Base-by-base conservation (phyloP, 2,888 invertebrate genomes). In the Aphidoletes aphidimyza region DNA sequence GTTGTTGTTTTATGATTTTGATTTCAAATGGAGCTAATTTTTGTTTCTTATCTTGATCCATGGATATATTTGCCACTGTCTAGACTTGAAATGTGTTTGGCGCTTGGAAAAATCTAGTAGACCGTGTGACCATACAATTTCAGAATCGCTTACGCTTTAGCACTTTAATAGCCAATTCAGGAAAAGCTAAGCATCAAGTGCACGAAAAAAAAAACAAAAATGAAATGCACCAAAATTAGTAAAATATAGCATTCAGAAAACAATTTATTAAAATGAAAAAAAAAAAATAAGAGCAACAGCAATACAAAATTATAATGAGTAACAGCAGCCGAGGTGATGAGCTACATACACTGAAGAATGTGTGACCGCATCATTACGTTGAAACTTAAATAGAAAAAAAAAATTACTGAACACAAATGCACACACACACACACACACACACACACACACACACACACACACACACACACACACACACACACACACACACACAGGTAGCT, bases 11-110 rank as follows among this genome's bases (percentile, higher is more conserved):
- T 69, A 6, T 14, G 42, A 14, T 9, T 42, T 42, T 42, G 8
- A 42, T 42, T 42, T 42, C 6, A 14, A 69, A 14, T 30, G 11
- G 30, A 69, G 26, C 17, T 30, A 34, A 69, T 69, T 69, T n/a
- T n/a, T n/a, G n/a, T n/a, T n/a, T n/a, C 5, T 69, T 69, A 69
- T 69, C 69, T 22, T 69, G 69, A 69, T 69, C 14, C n/a, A n/a
- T n/a, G n/a, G 22, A 22, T 22, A 47, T 47, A 22, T 54, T 54
- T 9, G n/a, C n/a, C 54, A n/a, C 22, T 22, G 54, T 54, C 54
- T 54, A 54, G 54, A 54, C 54, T 54, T 19, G 8, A 19, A 47
- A 14, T 11, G 22, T 47, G 8, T 17, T 6, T 17, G 47, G 17
- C 19, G 8, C 17, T 47, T 11, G n/a, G 17, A 54, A 54, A 54